Base-by-base conservation (phyloP, 2,113 vertebrate species). In the Crotalus viridis region DNA sequence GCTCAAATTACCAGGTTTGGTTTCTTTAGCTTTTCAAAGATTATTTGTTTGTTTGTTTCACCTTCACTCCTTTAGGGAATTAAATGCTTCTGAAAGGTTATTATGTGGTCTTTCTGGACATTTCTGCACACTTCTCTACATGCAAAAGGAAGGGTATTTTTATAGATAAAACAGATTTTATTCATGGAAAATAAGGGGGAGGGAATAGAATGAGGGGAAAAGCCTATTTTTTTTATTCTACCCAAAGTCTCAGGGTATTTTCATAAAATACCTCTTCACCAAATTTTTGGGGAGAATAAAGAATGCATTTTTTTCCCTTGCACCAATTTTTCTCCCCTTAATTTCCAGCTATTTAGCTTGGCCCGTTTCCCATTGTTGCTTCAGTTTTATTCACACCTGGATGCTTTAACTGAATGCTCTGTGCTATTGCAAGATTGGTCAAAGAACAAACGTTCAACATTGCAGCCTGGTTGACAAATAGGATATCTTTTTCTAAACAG, bases 401-500 rank as follows among this genome's bases (percentile, higher is more conserved):
- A 91, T 61, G 64, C 85, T 17, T 48, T 94, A 28, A 93, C 33
- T 87, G 92, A 74, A 64, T 46, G 86, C 39, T 91, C 26, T 54
- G n/a, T 56, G n/a, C 1, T 0, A 89, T 91, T 94, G 89, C 10
- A 69, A 7, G 54, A 22, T 0, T 15, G 0, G 10, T 48, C 1
- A 9, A 61, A 43, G 56, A 87, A 74, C n/a, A 33, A 48, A 28
- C 57, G 17, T 93, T 52, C 33, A 3, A 26, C 2, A 0, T 94
- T 93, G 91, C 92, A 91, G 4, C 89, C 93, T 57, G 24, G 39
- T 92, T 51, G 26, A 90, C 56, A 64, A 87, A 24, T 87, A 81
- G n/a, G 19, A 92, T 94, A 46, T 85, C 89, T 87, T 91, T 22
- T 17, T 93, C 55, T 89, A 87, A 90, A 92, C 94, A 69, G 48